Evolutionary conservation across 1,140 invertebrate genomes (phyloP).

Genomic region (Heliconius melpomene): DNA sequence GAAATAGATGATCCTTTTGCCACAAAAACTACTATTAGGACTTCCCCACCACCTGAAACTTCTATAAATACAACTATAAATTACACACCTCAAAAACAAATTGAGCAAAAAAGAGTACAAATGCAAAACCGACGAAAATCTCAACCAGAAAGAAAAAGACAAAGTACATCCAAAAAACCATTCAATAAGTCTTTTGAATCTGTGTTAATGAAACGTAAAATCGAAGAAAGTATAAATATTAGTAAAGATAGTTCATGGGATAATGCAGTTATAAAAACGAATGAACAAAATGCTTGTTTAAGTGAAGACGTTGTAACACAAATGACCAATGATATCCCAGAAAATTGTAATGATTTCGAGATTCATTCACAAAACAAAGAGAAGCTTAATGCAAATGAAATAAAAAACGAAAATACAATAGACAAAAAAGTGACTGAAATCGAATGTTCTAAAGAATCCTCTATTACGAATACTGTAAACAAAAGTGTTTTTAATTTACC

Average conservation of each 20-base stretch:
- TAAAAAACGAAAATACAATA: neutral
- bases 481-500: slow-evolving; percentile 62
- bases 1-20: slow-evolving; percentile 71
- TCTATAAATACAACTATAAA: neutral
- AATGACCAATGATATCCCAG: neutral
- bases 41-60: slow-evolving; percentile 53
- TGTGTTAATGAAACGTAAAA: neutral
- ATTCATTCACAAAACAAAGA: neutral
- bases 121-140: slow-evolving; percentile 53
- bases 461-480: neutral
- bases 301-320: neutral
- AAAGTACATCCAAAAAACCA: slow-evolving; percentile 44
- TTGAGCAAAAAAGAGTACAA: slow-evolving; percentile 36
- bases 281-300: neutral
- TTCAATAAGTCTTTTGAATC: slow-evolving; percentile 33
- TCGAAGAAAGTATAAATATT: neutral
- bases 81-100: slow-evolving; percentile 16
- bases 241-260: neutral
- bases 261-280: neutral
- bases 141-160: slow-evolving; percentile 49
- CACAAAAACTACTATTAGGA: slow-evolving; percentile 65
- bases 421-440: neutral
- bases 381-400: neutral
- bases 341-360: neutral
- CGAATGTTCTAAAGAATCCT: neutral